These are phyloP conservation scores for Mandrillus leucophaeus DNA, from an alignment of 2,113 vertebrate genomes.

Conservation along the genomic window DNA sequence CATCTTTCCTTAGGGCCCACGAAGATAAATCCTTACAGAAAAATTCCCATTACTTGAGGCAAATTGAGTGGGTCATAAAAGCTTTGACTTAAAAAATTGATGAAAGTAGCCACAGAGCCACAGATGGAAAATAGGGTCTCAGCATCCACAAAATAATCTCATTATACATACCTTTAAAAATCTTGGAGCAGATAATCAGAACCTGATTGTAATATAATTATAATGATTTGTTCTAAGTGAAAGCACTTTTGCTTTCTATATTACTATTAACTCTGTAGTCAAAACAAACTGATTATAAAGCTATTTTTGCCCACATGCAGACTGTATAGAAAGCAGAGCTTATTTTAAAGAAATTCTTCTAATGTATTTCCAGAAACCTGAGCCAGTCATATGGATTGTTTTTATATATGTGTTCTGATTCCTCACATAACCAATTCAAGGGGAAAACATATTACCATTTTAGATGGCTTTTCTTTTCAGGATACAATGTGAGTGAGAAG, in stretches of 20 bases:
- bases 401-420: slow-evolving; percentile 8
- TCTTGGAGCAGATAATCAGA: neutral
- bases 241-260: neutral
- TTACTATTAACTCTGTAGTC: neutral
- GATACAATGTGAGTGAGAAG: neutral
- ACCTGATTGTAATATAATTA: neutral
- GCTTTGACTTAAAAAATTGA: neutral
- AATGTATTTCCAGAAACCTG: neutral
- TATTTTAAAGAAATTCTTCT: neutral
- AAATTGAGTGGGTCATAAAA: neutral
- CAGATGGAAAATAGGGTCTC: neutral
- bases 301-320: neutral
- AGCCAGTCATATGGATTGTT: neutral
- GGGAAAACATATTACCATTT: neutral
- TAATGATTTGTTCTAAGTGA: neutral
- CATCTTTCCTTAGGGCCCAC: neutral
- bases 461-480: neutral
- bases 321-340: neutral
- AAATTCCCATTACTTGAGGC: neutral
- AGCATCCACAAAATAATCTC: neutral
- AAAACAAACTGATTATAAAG: neutral
- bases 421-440: neutral
- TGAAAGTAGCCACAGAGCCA: neutral
- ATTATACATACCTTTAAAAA: neutral
- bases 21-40: neutral